Conservation (phyloP, 2,113 vertebrate genomes). For the Zosterops japonicus region DNA sequence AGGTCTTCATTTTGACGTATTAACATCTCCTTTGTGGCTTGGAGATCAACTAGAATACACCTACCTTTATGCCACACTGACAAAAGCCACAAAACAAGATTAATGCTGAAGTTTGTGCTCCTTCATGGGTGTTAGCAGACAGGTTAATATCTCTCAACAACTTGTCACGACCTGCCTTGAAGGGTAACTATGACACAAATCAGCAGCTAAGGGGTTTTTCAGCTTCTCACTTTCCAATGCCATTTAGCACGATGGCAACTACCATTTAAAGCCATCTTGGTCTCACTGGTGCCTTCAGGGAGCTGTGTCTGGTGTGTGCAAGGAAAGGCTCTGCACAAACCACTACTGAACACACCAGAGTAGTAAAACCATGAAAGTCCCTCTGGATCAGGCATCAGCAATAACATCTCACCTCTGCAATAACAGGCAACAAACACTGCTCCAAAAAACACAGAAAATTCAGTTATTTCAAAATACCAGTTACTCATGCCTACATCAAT, state of each 20-base stretch:
- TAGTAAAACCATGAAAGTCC: not conserved
- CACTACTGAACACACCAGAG: not conserved
- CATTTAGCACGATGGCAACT: not conserved
- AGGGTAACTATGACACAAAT: not conserved
- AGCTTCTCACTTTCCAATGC: not conserved
- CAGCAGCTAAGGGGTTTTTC: not conserved
- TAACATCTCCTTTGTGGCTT: not conserved
- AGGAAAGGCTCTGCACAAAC: not conserved
- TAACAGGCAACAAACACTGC: not conserved
- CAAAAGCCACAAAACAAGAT: slow-evolving; percentile 20
- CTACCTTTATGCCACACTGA: not conserved
- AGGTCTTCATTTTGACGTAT: not conserved
- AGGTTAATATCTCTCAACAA: not conserved
- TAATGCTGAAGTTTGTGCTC: not conserved
- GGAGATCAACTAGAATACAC: not conserved
- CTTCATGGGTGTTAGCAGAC: not conserved
- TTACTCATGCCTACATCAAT: not conserved
- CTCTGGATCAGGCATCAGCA: not conserved
- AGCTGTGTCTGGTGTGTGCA: accelerated
- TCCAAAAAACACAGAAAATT: not conserved
- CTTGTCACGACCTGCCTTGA: not conserved
- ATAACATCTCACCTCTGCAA: not conserved
- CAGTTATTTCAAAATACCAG: not conserved
- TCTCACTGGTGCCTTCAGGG: not conserved
- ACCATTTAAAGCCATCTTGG: not conserved